Evolutionary conservation across 2,113 vertebrate genomes (phyloP).

Genomic region (Boulengerochromis microlepis): DNA sequence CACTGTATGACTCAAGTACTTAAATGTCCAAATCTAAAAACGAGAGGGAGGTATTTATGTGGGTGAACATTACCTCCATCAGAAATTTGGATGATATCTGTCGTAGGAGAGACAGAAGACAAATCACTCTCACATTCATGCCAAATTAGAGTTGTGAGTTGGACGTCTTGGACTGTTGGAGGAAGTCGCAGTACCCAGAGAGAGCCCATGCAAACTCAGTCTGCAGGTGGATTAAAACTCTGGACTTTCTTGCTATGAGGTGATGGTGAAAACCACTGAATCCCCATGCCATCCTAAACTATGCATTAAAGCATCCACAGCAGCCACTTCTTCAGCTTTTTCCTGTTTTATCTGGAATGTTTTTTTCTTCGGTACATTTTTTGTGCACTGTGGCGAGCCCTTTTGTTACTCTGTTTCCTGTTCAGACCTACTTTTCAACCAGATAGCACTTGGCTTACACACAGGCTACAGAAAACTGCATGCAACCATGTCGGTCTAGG

Average conservation of each 20-base stretch:
- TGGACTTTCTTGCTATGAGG: not conserved
- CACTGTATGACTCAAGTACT: not conserved
- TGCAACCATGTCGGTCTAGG: not conserved
- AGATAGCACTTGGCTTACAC: not conserved
- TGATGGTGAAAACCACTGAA: not conserved
- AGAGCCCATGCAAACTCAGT: not conserved
- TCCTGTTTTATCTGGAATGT: not conserved
- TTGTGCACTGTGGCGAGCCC: not conserved
- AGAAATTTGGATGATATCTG: not conserved
- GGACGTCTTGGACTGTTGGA: not conserved
- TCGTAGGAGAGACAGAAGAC: not conserved
- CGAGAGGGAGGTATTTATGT: fast-evolving
- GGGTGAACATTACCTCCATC: not conserved
- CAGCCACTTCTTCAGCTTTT: not conserved
- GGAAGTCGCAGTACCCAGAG: fast-evolving
- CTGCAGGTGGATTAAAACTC: not conserved
- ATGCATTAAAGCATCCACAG: not conserved
- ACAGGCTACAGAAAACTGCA: not conserved
- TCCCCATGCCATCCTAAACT: not conserved
- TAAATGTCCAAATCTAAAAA: not conserved
- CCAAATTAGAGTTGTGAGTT: not conserved
- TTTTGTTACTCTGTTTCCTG: not conserved
- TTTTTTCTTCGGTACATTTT: not conserved
- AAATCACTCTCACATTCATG: not conserved
- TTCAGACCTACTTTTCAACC: not conserved